phyloP scores from a whole-genome alignment of 2,113 vertebrate genomes.

The Catagonus wagneri region DNA sequence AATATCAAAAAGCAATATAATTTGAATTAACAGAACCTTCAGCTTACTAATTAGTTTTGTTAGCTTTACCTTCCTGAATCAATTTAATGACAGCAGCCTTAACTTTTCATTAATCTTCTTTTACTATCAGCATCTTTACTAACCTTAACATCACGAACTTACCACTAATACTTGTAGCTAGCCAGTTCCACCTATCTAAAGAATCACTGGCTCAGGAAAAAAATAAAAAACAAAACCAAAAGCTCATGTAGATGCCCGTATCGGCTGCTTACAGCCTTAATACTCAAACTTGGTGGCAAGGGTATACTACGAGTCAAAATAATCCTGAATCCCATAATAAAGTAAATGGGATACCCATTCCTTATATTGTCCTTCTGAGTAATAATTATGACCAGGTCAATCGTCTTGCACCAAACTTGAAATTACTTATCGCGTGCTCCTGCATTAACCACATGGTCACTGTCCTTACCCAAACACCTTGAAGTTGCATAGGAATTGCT shows the following conservation, averaged over 20 bases:
- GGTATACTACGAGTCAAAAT: neutral
- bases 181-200: neutral
- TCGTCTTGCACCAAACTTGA: neutral
- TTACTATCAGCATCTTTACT: conserved; percentile 12
- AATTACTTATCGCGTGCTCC: neutral
- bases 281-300: neutral
- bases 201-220: neutral
- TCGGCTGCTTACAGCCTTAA: neutral
- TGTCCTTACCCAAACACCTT: neutral
- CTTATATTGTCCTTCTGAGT: neutral
- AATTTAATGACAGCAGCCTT: neutral
- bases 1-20: neutral
- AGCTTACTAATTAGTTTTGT: neutral
- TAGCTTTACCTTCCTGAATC: neutral
- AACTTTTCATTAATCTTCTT: neutral
- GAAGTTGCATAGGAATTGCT: neutral
- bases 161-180: conserved; percentile 53
- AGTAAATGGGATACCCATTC: too few relatives aligned
- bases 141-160: neutral
- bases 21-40: neutral
- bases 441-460: neutral
- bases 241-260: neutral
- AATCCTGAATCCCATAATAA: neutral
- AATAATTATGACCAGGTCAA: neutral
- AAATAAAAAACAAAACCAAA: neutral